Percentiles rank a stretch among this genome's conserved stretches.
Conservation (phyloP, 1,140 invertebrate genomes). For the Drosophila simulans region DNA sequence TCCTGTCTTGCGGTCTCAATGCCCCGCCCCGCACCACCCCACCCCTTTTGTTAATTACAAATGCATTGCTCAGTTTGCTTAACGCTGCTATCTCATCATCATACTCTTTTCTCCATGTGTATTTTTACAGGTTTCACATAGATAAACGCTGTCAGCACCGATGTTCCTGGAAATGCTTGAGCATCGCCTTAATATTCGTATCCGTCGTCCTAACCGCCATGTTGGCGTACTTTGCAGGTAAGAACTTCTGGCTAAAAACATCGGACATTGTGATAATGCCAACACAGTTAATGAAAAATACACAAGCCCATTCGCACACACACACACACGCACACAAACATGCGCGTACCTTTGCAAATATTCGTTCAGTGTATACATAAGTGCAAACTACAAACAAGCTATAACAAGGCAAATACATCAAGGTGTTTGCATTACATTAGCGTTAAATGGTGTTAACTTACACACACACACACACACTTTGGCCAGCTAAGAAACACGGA, state of each 20-base stretch:
- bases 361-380: constrained; percentile 42
- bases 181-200: constrained; percentile 95
- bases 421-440: constrained; percentile 80
- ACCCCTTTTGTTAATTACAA: constrained; percentile 67
- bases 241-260: constrained; percentile 84
- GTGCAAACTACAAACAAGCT: constrained; percentile 43
- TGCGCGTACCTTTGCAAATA: constrained; percentile 48
- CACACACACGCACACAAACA: constrained; percentile 4
- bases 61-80: constrained; percentile 71
- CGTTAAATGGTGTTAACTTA: constrained; percentile 80
- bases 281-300: constrained; percentile 77
- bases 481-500: constrained; percentile 37
- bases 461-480: constrained; percentile 39
- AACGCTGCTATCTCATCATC: constrained; percentile 6
- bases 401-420: constrained; percentile 78
- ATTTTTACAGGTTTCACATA: constrained; percentile 90
- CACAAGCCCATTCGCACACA: constrained; percentile 35
- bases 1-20: constrained; percentile 43
- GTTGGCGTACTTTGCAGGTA: constrained; percentile 97
- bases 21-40: not conserved
- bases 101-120: constrained; percentile 30
- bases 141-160: constrained; percentile 95
- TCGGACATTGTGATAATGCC: constrained; percentile 54
- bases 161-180: constrained; percentile 97
- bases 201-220: constrained; percentile 94